Evolutionary conservation across 2,797 vertebrate genomes (phyloP).

Genomic region (Hephaestus fuliginosus): DNA sequence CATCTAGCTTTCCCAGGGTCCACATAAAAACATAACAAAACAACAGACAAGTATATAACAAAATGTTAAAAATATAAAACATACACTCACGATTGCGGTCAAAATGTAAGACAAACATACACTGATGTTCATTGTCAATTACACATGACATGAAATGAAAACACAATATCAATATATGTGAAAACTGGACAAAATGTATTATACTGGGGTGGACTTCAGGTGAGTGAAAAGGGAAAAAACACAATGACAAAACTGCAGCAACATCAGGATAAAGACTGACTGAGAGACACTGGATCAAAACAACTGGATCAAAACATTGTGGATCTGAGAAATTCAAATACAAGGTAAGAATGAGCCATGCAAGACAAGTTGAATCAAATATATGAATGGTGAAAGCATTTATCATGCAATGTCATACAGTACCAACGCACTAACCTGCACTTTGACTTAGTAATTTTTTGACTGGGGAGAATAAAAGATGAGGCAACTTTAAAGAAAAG

Average conservation of each 20-base stretch:
- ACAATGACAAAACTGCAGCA: conserved; percentile 16
- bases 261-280: conserved; percentile 7
- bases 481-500: conserved; percentile 53
- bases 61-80: too few relatives aligned
- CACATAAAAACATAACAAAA: too few relatives aligned
- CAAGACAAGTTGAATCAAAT: conserved; percentile 39
- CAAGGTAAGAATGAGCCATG: conserved; percentile 44
- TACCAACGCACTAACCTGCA: conserved; percentile 92
- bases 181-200: conserved; percentile 4
- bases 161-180: not conserved
- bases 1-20: too few relatives aligned
- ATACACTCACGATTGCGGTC: too few relatives aligned
- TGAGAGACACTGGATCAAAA: conserved; percentile 17
- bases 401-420: conserved; percentile 51
- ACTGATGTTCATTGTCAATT: too few relatives aligned
- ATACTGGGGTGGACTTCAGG: not conserved
- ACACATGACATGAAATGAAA: conserved; percentile 15
- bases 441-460: conserved; percentile 97
- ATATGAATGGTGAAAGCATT: conserved; percentile 21
- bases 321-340: conserved; percentile 29
- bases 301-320: conserved; percentile 21
- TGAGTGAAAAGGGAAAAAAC: conserved; percentile 8
- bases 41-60: too few relatives aligned
- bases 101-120: too few relatives aligned
- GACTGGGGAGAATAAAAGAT: conserved; percentile 89